phyloP scores from a whole-genome alignment of 2,113 vertebrate species.

The Carollia perspicillata region DNA sequence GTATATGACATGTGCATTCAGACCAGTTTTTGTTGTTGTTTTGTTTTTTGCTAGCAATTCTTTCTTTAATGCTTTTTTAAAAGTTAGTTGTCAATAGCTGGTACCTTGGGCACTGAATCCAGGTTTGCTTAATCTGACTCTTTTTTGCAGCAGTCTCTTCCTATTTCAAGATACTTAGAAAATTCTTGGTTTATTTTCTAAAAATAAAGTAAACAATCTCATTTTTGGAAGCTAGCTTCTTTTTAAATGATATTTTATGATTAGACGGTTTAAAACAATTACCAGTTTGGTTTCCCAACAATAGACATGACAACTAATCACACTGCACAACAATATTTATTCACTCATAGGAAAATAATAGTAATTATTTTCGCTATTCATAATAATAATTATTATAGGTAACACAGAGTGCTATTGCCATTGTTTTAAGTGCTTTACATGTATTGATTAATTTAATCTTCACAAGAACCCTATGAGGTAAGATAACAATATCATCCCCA shows the following conservation, averaged over 20 bases:
- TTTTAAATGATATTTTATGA: conserved; percentile 17
- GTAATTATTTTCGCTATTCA: background rate
- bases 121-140: background rate
- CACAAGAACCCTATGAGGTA: background rate
- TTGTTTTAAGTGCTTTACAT: background rate
- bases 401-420: background rate
- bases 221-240: conserved; percentile 9
- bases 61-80: background rate
- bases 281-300: background rate
- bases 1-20: background rate
- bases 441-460: conserved; percentile 5
- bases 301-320: background rate
- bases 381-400: background rate
- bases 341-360: background rate
- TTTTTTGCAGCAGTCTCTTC: conserved; percentile 4
- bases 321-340: no score
- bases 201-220: conserved; percentile 45
- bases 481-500: background rate
- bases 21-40: background rate
- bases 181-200: conserved; percentile 44
- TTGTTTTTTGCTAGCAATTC: background rate
- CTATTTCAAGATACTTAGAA: conserved; percentile 28
- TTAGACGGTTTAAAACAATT: conserved; percentile 32
- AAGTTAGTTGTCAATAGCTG: conserved; percentile 36
- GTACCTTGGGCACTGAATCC: background rate